phyloP scores from a whole-genome alignment of 2,113 vertebrate species.

The Cnemophilus loriae region DNA sequence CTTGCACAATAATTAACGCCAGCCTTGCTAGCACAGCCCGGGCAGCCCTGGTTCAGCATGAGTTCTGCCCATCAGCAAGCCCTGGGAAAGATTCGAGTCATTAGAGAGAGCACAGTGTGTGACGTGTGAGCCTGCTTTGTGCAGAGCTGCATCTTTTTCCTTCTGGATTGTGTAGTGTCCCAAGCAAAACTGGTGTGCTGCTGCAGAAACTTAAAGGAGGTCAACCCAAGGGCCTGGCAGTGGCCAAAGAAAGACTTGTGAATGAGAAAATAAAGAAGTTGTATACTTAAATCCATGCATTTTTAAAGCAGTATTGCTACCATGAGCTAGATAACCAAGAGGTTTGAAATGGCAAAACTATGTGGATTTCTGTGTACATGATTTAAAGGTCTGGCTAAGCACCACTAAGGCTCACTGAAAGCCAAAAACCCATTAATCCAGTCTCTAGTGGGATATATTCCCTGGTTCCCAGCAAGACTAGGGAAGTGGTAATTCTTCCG shows the following conservation, averaged over 20 bases:
- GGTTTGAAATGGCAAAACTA: not conserved
- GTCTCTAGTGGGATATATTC: not conserved
- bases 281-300: accelerated
- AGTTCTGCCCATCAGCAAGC: not conserved
- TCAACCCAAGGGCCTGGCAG: not conserved
- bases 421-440: not conserved
- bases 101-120: not conserved
- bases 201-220: not conserved
- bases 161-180: not conserved
- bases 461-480: not conserved
- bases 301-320: not conserved
- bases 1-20: not conserved
- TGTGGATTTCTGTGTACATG: not conserved
- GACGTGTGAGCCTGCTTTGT: not conserved
- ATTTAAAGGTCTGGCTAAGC: not conserved
- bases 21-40: not conserved
- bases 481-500: not conserved
- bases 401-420: not conserved
- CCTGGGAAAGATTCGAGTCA: not conserved
- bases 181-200: not conserved
- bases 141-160: not conserved
- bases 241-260: not conserved
- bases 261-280: not conserved
- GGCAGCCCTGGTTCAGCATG: not conserved
- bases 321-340: not conserved